phyloP scores from a whole-genome alignment of 2,888 invertebrate species.

The Tryphoninae sp. region DNA sequence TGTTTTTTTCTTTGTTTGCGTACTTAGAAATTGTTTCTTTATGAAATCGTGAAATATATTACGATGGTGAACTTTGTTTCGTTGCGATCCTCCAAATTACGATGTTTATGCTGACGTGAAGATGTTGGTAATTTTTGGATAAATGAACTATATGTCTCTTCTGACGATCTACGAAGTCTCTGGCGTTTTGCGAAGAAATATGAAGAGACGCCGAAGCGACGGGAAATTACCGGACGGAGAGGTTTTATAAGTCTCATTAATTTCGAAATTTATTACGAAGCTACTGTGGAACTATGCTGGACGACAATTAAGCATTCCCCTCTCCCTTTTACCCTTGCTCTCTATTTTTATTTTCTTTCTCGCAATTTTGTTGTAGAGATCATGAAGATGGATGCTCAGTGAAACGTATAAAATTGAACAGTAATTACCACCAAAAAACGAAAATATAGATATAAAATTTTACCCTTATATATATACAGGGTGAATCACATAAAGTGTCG shows the following conservation, averaged over 20 bases:
- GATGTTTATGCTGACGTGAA: too few species aligned
- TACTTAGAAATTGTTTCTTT: too few species aligned
- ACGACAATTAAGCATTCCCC: constrained; percentile 56
- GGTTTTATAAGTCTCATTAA: constrained; percentile 48
- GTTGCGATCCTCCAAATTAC: too few species aligned
- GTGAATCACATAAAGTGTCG: too few species aligned
- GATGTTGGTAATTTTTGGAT: too few species aligned
- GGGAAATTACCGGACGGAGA: not conserved
- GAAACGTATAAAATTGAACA: constrained; percentile 58
- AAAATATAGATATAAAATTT: constrained; percentile 14
- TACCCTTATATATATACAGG: not conserved
- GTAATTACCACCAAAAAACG: constrained; percentile 38
- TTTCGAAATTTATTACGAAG: constrained; percentile 51
- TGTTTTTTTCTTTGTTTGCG: too few species aligned
- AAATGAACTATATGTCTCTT: too few species aligned
- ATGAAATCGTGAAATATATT: too few species aligned
- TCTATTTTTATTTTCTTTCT: not conserved
- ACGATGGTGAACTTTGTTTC: too few species aligned
- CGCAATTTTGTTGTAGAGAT: constrained; percentile 16
- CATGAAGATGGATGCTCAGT: constrained; percentile 55
- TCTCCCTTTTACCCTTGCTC: constrained; percentile 12
- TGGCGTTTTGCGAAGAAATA: constrained; percentile 4
- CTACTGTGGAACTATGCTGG: constrained; percentile 35
- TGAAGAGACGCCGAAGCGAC: constrained; percentile 14
- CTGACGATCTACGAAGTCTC: constrained; percentile 41